Evolutionary conservation across 92 coral and sea anemone genomes (phyloP), one percentile per base, ranked within the genome.

Genomic region (Parazoanthus atlanticus): DNA sequence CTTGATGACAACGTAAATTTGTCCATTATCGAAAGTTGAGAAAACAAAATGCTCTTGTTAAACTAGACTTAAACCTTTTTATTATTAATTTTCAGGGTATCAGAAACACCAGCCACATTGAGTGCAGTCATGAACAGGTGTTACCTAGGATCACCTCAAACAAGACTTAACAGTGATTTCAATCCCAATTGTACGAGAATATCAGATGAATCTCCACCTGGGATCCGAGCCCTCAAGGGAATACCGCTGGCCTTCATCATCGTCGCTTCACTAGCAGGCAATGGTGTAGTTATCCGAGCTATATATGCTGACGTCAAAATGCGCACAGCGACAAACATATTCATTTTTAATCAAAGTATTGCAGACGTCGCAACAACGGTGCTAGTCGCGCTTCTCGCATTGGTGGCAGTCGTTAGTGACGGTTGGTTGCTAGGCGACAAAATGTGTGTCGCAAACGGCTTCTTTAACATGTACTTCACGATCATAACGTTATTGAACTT

Each of bases 401-500:
- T 89, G 15, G 78, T 91, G 29, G 93, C 98, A 47, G 95, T 95
- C 56, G 88, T 87, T 6, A 25, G 77, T 16, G 95, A 90, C 64
- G 87, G 88, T 2, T 95, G 98, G 98, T 82, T 93, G 23, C 85
- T 93, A 29, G 94, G 96, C 21, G 81, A 91, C 21, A 64, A 46
- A 3, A 15, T 92, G 70, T 92, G 95, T 81, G 34, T 47, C 12
- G 94, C 83, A 5, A 89, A 87, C 40, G 86, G 90, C 0, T 93
- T 94, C 74, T 89, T 94, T 13, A 95, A 95, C 94, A 84, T 94
- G 95, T 93, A 80, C 85, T 95, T 95, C 70, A 94, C 98, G 25
- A 91, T 89, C 36, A 81, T 91, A 56, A 95, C 98, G 10, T 76
- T 95, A 52, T 28, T 92, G 3, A 93, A 94, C 33, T 88, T 94